These are phyloP conservation scores for Neolamprologus caudopunctatus DNA, from an alignment of 2,113 vertebrate genomes.

Conservation along the genomic window DNA sequence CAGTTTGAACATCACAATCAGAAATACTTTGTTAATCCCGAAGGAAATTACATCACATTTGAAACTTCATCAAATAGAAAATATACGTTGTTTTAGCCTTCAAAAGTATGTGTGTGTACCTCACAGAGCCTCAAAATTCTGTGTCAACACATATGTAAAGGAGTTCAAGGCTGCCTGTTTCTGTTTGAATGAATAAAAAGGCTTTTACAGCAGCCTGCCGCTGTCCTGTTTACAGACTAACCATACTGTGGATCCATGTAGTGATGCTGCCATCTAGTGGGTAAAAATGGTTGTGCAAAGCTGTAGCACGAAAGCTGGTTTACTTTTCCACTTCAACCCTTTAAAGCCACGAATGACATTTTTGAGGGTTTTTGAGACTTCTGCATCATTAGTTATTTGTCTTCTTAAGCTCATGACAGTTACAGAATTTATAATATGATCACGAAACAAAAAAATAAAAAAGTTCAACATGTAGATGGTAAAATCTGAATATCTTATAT, in stretches of 20 bases:
- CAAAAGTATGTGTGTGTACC: background rate
- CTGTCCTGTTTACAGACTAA: accelerated
- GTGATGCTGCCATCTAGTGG: background rate
- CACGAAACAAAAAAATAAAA: background rate
- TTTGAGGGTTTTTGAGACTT: background rate
- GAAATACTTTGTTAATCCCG: background rate
- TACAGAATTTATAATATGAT: background rate
- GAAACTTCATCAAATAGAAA: background rate
- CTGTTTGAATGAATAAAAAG: background rate
- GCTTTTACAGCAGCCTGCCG: background rate
- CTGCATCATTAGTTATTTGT: background rate
- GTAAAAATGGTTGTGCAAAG: background rate
- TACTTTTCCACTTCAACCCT: background rate
- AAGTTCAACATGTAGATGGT: background rate
- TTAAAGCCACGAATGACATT: background rate
- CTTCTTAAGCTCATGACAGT: background rate
- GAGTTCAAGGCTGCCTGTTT: background rate
- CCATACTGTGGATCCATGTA: background rate
- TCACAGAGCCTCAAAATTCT: background rate
- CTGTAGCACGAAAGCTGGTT: background rate
- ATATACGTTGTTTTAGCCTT: background rate
- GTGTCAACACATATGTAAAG: background rate
- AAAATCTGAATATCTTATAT: background rate
- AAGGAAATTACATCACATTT: background rate
- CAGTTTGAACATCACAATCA: background rate